These are phyloP conservation scores for Rissa tridactyla DNA, from an alignment of 2,113 vertebrate species.

Conservation along the genomic window DNA sequence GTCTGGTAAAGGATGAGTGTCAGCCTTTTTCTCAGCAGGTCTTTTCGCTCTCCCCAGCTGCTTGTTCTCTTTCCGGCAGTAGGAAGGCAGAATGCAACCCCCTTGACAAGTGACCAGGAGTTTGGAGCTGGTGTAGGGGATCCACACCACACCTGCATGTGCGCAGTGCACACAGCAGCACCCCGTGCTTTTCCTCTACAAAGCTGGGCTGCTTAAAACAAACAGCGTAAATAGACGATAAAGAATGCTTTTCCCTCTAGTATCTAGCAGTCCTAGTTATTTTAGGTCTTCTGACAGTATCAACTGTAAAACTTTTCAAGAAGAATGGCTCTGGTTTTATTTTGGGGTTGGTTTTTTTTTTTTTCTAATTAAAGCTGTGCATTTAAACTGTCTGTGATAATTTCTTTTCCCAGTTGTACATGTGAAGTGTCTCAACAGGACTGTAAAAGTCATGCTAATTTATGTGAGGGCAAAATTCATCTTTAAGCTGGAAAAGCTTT, in stretches of 20 bases:
- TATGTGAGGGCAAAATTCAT: conserved; percentile 23
- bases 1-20: background rate
- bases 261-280: background rate
- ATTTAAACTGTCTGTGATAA: background rate
- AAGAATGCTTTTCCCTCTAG: background rate
- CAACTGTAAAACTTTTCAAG: background rate
- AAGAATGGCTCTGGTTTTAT: background rate
- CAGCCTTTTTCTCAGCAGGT: background rate
- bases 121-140: background rate
- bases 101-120: background rate
- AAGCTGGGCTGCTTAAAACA: background rate
- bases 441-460: conserved; percentile 33
- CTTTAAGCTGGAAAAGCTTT: conserved; percentile 34
- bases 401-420: conserved; percentile 14
- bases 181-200: background rate
- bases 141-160: background rate
- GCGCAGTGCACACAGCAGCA: fast-evolving
- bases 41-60: background rate
- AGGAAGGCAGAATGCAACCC: background rate
- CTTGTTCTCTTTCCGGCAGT: background rate
- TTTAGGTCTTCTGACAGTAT: background rate
- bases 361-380: background rate
- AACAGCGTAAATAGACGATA: background rate
- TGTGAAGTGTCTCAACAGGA: conserved; percentile 3
- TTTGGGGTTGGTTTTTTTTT: background rate